phyloP scores from a whole-genome alignment of 2,888 invertebrate species.

The Tortrix viridana region DNA sequence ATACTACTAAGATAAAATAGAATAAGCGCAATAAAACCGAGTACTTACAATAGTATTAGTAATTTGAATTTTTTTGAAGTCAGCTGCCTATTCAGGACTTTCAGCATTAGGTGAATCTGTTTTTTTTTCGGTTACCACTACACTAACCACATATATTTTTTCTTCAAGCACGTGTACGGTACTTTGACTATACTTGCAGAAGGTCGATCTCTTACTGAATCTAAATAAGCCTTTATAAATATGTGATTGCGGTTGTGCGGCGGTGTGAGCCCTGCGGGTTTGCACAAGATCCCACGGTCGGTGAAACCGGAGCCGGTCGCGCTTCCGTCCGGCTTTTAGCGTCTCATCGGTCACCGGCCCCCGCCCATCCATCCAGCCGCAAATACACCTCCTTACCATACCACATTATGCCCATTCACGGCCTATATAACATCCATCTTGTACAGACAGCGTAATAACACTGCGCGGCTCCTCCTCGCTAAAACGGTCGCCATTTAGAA shows the following conservation, averaged over 20 bases:
- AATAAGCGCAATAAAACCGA: too few relatives aligned
- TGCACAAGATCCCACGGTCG: conserved; percentile 77
- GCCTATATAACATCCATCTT: conserved; percentile 26
- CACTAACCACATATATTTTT: too few relatives aligned
- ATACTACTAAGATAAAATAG: too few relatives aligned
- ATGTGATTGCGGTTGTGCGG: neutral
- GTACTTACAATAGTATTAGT: too few relatives aligned
- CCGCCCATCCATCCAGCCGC: conserved; percentile 51
- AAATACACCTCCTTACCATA: conserved; percentile 43
- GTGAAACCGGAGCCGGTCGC: conserved; percentile 77
- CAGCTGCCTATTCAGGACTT: too few relatives aligned
- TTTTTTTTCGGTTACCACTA: too few relatives aligned
- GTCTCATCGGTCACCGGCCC: conserved; percentile 72
- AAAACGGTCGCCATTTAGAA: conserved; percentile 2
- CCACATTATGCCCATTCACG: conserved; percentile 25
- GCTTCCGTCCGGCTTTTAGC: conserved; percentile 84
- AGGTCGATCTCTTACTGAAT: too few relatives aligned
- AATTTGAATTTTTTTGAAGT: too few relatives aligned
- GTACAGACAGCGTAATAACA: neutral
- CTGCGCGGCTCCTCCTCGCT: neutral
- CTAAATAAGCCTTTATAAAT: neutral
- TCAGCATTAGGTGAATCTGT: too few relatives aligned
- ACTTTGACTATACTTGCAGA: too few relatives aligned
- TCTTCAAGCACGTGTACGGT: too few relatives aligned
- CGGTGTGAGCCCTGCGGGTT: conserved; percentile 69